These are phyloP conservation scores for Teleogryllus oceanicus DNA, from an alignment of 2,888 invertebrate species.

Conservation along the genomic window DNA sequence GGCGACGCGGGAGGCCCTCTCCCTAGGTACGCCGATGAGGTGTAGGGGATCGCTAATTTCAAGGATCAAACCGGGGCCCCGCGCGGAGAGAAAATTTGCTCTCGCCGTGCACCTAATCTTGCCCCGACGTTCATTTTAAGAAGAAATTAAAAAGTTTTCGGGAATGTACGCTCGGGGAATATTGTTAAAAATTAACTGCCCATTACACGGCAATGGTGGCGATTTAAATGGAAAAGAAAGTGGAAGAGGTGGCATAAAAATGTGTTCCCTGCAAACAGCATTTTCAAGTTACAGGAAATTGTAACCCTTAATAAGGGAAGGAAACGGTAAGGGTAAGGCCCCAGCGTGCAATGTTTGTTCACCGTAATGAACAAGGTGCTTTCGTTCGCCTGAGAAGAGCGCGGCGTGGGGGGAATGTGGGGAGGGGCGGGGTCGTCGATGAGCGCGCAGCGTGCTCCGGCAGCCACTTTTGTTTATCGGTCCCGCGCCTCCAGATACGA, in stretches of 20 bases:
- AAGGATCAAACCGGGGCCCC: too few relatives aligned
- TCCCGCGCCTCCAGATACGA: too few relatives aligned
- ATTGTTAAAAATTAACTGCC: background rate
- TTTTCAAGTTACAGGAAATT: background rate
- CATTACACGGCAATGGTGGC: background rate
- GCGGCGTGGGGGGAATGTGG: too few relatives aligned
- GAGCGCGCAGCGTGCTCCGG: too few relatives aligned
- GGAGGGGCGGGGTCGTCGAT: too few relatives aligned
- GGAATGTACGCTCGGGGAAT: background rate
- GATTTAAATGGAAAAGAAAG: constrained; percentile 18
- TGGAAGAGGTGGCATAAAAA: background rate
- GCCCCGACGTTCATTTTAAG: background rate
- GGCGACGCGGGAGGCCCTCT: too few relatives aligned
- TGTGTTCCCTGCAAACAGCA: background rate
- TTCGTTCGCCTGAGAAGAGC: background rate
- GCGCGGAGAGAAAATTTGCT: too few relatives aligned
- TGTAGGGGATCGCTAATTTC: too few relatives aligned
- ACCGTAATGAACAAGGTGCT: constrained; percentile 5
- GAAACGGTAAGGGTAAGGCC: background rate
- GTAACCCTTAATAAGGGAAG: background rate
- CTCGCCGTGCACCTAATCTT: too few relatives aligned
- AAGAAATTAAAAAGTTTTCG: background rate
- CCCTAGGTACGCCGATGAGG: too few relatives aligned
- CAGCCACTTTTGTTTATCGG: too few relatives aligned
- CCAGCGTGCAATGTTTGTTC: background rate